Base-by-base conservation (phyloP, 2,797 vertebrate genomes). In the Mallotus villosus region DNA sequence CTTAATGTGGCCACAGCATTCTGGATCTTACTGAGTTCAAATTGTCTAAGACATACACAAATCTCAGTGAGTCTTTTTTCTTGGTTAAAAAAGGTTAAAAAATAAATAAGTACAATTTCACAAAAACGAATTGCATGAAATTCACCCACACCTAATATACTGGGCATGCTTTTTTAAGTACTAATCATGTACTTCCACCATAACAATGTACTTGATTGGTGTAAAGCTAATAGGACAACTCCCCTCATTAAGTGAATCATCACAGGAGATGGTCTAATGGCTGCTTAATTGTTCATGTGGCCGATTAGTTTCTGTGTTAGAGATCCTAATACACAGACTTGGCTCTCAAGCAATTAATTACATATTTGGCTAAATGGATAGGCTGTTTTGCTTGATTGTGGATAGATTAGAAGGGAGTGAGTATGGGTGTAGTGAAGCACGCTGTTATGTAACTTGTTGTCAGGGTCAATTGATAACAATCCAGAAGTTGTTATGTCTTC, bases 251-350 rank as follows among this genome's bases (percentile, higher is more conserved):
- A 88, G 79, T 65, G 63, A 90, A 85, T 87, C 75, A 85, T 87
- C 89, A 85, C 82, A 85, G 63, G 81, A 80, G 86, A 86, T 80
- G 85, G 86, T 86, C 86, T 89, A 89, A 91, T 88, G 84, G 86
- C 83, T 88, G 67, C 85, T 88, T 88, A 88, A 90, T 90, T 86
- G 90, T 92, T 92, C 88, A 89, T 89, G 84, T 84, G 85, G 78
- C 81, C 80, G 86, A 91, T 91, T 90, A 87, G 88, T 89, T 85
- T 85, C 83, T 78, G 82, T 85, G 89, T 85, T 75, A 78, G 78
- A 75, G 85, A 88, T 89, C 74, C 74, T 83, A 87, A 90, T 84
- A 86, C 83, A 84, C 82, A 86, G 79, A 83, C 75, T 76, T 76
- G 82, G 85, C 85, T 78, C 80, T 75, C 78, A 81, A 77, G 77